These are phyloP conservation scores for Misgurnus mizolepis DNA, from an alignment of 2,113 vertebrate genomes.

Conservation along the genomic window DNA sequence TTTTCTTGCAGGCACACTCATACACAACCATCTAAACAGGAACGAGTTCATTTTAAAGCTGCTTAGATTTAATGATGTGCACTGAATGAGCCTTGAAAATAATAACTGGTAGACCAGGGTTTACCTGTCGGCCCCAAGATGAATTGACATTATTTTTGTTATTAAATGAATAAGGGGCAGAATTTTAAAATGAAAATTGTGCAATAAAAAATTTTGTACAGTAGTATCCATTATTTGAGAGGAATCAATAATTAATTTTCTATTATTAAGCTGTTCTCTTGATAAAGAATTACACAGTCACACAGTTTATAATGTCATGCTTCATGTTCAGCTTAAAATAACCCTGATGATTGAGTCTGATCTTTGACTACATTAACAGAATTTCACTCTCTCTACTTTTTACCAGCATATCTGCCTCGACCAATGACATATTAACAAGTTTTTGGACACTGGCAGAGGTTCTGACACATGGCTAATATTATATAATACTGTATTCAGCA, in stretches of 20 bases:
- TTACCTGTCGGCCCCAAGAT: not conserved
- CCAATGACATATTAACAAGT: not conserved
- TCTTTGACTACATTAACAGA: not conserved
- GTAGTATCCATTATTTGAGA: not conserved
- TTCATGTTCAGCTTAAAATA: not conserved
- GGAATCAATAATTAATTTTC: not conserved
- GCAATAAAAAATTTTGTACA: not conserved
- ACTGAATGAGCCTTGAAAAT: not conserved
- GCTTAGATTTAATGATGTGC: not conserved
- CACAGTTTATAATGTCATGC: not conserved
- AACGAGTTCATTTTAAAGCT: conserved; percentile 3
- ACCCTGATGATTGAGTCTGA: not conserved
- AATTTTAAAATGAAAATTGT: not conserved
- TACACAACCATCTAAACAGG: not conserved
- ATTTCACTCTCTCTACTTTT: not conserved
- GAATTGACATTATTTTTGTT: too few relatives aligned
- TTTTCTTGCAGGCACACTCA: not conserved
- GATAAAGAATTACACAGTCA: too few relatives aligned
- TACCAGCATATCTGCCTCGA: not conserved
- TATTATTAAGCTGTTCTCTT: not conserved
- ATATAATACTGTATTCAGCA: too few relatives aligned
- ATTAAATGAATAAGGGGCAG: not conserved
- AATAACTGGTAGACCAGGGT: not conserved
- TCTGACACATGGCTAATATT: too few relatives aligned
- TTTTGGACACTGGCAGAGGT: too few relatives aligned